Evolutionary conservation across 2,888 invertebrate species (phyloP).

Genomic region (Fabriciana adippe): DNA sequence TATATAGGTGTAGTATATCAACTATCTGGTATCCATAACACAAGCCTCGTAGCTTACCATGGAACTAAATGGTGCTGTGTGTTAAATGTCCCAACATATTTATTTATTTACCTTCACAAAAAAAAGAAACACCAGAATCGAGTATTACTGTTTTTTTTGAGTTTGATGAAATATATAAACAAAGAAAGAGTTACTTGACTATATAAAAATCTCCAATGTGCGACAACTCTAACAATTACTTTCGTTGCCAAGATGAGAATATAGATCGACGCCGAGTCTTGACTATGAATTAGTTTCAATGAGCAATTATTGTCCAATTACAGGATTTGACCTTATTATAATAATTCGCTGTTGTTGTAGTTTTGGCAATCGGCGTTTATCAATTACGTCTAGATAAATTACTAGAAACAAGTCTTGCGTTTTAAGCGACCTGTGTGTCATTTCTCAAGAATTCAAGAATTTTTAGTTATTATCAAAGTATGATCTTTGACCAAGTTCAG

Average conservation of each 20-base stretch:
- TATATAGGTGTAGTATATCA: too few species aligned
- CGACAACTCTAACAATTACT: constrained; percentile 23
- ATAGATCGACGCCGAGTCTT: constrained; percentile 31
- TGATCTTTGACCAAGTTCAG: too few species aligned
- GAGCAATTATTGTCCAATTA: constrained; percentile 35
- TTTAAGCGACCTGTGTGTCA: constrained; percentile 9
- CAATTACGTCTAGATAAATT: constrained; percentile 25
- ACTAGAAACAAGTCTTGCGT: constrained; percentile 8
- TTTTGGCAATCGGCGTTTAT: constrained; percentile 23
- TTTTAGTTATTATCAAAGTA: too few species aligned
- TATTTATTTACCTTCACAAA: too few species aligned
- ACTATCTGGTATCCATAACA: too few species aligned
- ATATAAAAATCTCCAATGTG: constrained; percentile 3
- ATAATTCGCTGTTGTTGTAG: constrained; percentile 18
- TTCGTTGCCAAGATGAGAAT: constrained; percentile 42
- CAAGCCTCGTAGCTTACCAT: too few species aligned
- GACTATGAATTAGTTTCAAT: constrained; percentile 34
- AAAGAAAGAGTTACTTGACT: too few species aligned
- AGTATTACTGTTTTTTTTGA: too few species aligned
- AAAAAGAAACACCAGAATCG: too few species aligned
- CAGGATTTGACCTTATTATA: constrained; percentile 23
- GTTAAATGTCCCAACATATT: too few species aligned
- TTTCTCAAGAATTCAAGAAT: constrained; percentile 1
- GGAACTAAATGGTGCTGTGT: too few species aligned
- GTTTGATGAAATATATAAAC: too few species aligned